Evolutionary conservation across 2,113 vertebrate genomes (phyloP).

Genomic region (Thryonomys swinderianus): DNA sequence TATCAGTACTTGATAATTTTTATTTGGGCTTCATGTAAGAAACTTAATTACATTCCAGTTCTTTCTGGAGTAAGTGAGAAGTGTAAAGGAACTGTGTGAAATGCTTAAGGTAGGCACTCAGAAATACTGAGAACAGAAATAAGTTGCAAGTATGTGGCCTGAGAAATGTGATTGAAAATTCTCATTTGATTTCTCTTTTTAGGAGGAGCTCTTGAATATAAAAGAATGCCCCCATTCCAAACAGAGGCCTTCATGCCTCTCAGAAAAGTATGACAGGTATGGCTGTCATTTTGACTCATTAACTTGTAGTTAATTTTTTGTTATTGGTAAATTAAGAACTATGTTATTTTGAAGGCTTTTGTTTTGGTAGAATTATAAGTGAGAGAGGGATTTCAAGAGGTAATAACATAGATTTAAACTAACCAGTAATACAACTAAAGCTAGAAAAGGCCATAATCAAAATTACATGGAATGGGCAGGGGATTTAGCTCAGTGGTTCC

Average conservation of each 20-base stretch:
- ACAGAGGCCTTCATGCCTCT: constrained; percentile 96
- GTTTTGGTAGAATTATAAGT: neutral
- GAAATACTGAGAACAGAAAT: constrained; percentile 28
- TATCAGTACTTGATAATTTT: neutral
- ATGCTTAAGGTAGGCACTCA: neutral
- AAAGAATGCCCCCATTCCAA: constrained; percentile 96
- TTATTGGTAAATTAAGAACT: constrained; percentile 52
- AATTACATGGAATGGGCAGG: neutral
- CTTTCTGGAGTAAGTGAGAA: constrained; percentile 40
- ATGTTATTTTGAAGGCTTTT: neutral
- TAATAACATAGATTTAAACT: constrained; percentile 18
- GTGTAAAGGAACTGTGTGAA: constrained; percentile 13
- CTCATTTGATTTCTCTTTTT: constrained; percentile 69
- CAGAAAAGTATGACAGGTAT: constrained; percentile 97
- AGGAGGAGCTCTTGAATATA: constrained; percentile 98
- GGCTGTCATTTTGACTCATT: constrained; percentile 16
- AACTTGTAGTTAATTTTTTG: constrained; percentile 15
- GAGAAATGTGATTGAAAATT: constrained; percentile 27
- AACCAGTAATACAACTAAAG: constrained; percentile 18
- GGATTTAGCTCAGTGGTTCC: no score
- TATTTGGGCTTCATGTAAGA: constrained; percentile 17
- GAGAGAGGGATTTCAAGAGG: neutral
- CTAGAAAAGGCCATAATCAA: neutral
- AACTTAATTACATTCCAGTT: neutral
- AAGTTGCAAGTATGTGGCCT: neutral